phyloP scores from a whole-genome alignment of 2,113 vertebrate genomes.

The Lamprologus sp. region DNA sequence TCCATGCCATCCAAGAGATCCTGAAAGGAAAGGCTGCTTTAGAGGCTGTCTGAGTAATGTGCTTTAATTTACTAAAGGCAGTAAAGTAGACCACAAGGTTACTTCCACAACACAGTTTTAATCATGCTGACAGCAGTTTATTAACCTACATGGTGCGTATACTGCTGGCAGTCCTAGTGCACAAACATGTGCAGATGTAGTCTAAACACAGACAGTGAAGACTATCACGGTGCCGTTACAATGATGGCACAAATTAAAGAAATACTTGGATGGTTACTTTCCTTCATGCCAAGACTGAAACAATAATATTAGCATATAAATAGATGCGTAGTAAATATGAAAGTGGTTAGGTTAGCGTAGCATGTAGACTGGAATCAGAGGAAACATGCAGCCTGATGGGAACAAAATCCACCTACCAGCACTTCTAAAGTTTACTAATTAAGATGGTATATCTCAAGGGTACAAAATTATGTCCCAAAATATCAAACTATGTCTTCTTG shows the following conservation, averaged over 20 bases:
- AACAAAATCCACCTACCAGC: background rate
- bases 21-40: conserved; percentile 66
- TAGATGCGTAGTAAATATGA: background rate
- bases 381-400: background rate
- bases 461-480: background rate
- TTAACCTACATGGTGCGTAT: background rate
- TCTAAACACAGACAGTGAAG: background rate
- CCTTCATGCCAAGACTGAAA: background rate
- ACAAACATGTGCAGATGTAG: background rate
- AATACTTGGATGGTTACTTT: background rate
- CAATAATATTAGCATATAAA: background rate
- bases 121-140: background rate
- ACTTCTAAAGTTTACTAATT: background rate
- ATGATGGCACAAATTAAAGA: background rate
- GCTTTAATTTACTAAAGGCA: background rate
- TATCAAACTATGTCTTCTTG: background rate
- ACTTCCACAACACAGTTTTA: background rate
- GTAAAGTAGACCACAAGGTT: background rate
- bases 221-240: background rate
- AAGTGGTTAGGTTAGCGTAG: background rate
- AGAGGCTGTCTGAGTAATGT: background rate
- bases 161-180: background rate
- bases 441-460: background rate
- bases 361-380: background rate
- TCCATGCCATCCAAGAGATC: conserved; percentile 88